Evolutionary conservation across 2,888 invertebrate species (phyloP).

Genomic region (Acanthacorydalis orientalis): DNA sequence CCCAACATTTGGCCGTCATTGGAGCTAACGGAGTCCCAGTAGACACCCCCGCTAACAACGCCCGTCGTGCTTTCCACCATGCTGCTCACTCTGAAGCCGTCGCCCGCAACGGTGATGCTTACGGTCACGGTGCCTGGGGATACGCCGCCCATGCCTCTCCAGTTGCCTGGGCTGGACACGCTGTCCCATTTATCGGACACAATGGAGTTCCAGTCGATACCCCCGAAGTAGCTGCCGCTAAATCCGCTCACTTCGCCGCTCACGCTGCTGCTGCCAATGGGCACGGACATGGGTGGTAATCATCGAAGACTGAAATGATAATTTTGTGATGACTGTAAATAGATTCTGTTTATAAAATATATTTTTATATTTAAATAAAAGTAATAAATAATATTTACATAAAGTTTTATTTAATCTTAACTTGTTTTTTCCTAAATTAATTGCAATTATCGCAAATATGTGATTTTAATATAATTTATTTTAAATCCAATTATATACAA

Average conservation of each 20-base stretch:
- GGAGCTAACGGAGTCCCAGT: conserved; percentile 6
- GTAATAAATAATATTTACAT: no score
- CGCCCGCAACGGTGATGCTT: conserved; percentile 5
- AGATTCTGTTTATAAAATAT: no score
- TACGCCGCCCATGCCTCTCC: conserved; percentile 24
- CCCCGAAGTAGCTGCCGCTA: conserved; percentile 33
- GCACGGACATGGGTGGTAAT: neutral
- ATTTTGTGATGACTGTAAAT: no score
- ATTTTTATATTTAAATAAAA: no score
- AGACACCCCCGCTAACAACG: conserved; percentile 6
- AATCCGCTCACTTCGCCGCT: conserved; percentile 24
- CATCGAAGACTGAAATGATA: no score
- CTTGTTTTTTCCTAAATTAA: no score
- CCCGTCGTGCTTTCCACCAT: conserved; percentile 10
- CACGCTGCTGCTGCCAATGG: neutral
- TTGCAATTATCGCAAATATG: no score
- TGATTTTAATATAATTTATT: no score
- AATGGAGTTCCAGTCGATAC: conserved; percentile 26
- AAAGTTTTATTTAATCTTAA: no score
- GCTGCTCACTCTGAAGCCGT: conserved; percentile 12
- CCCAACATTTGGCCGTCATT: conserved; percentile 6
- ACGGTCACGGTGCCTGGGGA: conserved; percentile 12
- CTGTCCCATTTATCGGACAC: conserved; percentile 1
- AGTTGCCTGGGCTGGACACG: neutral
- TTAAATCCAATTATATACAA: no score